Conservation (phyloP, 2,888 invertebrate genomes). For the Epirrhoe alternata region DNA sequence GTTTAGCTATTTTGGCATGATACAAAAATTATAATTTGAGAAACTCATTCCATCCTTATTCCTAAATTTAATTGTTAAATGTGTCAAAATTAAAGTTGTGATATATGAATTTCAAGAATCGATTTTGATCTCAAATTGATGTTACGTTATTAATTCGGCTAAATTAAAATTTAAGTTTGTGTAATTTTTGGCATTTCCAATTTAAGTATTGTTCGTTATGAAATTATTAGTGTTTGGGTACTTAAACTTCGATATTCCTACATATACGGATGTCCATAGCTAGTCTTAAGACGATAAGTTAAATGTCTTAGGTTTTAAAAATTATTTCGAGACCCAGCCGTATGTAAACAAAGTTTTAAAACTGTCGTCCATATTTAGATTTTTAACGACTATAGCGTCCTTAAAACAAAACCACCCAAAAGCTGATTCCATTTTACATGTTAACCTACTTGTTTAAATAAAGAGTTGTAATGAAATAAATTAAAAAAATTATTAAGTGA, state of each 20-base stretch:
- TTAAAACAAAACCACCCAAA: constrained; percentile 24
- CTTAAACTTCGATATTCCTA: not conserved
- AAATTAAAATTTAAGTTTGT: constrained; percentile 20
- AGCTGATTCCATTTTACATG: constrained; percentile 7
- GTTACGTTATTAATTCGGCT: constrained; percentile 33
- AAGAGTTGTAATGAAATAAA: not conserved
- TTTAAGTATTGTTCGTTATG: not conserved
- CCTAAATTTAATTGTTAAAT: constrained; percentile 22
- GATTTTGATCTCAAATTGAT: constrained; percentile 41
- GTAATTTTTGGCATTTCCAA: constrained; percentile 1
- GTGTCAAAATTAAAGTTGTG: constrained; percentile 39
- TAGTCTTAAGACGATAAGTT: constrained; percentile 3
- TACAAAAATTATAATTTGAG: not conserved
- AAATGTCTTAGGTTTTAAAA: not conserved
- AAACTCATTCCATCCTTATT: constrained; percentile 36
- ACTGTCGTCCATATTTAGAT: constrained; percentile 12
- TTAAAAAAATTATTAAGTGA: not conserved
- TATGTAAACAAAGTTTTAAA: not conserved
- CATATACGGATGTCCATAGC: not conserved
- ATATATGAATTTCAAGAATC: constrained; percentile 42
- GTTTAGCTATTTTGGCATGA: not conserved
- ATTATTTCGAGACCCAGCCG: not conserved
- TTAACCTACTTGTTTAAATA: constrained; percentile 4
- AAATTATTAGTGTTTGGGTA: not conserved
- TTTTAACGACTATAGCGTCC: constrained; percentile 29